Conservation (phyloP, 1,140 invertebrate species). For the Gryon sp. region DNA sequence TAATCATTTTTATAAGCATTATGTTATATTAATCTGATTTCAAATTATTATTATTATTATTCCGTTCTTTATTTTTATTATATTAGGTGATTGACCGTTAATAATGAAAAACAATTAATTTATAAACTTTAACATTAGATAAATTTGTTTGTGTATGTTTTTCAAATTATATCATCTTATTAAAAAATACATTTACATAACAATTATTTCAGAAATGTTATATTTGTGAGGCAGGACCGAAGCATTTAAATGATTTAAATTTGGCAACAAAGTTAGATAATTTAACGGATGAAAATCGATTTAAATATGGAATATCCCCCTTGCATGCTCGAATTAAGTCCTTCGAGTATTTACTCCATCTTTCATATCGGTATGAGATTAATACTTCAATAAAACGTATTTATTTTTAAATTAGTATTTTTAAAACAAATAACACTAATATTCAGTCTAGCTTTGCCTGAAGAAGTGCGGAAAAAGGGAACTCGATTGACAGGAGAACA, state of each 20-base stretch:
- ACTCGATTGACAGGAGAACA: not conserved
- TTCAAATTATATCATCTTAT: no score
- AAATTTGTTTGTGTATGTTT: no score
- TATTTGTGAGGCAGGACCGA: conserved; percentile 9
- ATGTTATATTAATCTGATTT: no score
- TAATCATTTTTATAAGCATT: no score
- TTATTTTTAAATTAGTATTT: no score
- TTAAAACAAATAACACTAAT: no score
- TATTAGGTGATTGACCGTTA: no score
- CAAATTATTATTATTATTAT: no score
- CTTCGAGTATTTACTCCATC: conserved; percentile 11
- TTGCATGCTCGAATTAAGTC: conserved; percentile 17
- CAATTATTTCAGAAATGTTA: conserved; percentile 3
- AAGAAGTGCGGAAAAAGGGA: conserved; percentile 5
- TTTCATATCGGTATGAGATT: conserved; percentile 18
- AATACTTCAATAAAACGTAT: no score
- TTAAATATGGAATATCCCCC: conserved; percentile 9
- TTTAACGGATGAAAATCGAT: not conserved
- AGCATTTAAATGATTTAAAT: not conserved
- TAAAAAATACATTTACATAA: not conserved
- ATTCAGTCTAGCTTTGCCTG: not conserved
- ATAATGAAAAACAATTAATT: no score
- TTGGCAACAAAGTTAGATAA: not conserved
- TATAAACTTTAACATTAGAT: no score
- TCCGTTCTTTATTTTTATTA: no score